Percentiles rank a stretch among this genome's conserved stretches.
Conservation (phyloP, 2,888 invertebrate species). For the Kryphioiulus occultus region DNA sequence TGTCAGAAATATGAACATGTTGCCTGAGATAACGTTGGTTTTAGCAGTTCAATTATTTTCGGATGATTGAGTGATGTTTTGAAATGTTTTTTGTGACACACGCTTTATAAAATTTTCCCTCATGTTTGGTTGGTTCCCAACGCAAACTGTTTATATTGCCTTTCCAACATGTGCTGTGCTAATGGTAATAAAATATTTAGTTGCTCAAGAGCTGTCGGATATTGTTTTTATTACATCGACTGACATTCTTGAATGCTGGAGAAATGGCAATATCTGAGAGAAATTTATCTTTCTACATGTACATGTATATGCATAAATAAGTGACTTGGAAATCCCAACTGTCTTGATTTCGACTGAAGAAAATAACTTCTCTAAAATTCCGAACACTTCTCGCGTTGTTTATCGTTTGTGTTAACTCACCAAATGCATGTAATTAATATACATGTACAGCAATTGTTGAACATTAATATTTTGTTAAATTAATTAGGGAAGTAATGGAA, state of each 20-base stretch:
- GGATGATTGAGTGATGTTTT: slow-evolving; percentile 36
- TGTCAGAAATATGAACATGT: not conserved
- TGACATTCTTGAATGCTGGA: not conserved
- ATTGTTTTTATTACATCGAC: not conserved
- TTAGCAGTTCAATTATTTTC: slow-evolving; percentile 29
- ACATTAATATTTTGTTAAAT: too few species aligned
- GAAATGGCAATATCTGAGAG: not conserved
- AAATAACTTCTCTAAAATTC: not conserved
- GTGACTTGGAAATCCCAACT: not conserved
- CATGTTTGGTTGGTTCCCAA: not conserved
- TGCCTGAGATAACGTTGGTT: not conserved
- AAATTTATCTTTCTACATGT: not conserved
- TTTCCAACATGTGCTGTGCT: not conserved
- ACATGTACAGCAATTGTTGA: too few species aligned
- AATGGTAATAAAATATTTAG: slow-evolving; percentile 40
- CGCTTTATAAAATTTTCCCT: not conserved
- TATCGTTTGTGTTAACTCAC: too few species aligned
- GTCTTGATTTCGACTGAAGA: not conserved
- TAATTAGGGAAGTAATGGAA: too few species aligned
- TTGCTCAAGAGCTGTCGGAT: slow-evolving; percentile 32
- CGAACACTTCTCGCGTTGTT: too few species aligned
- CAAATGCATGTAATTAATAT: too few species aligned
- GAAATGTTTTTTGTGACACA: not conserved
- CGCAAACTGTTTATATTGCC: not conserved
- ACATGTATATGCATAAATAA: not conserved